Conservation (phyloP, 2,888 invertebrate species). For the Microplitis deprimator region DNA sequence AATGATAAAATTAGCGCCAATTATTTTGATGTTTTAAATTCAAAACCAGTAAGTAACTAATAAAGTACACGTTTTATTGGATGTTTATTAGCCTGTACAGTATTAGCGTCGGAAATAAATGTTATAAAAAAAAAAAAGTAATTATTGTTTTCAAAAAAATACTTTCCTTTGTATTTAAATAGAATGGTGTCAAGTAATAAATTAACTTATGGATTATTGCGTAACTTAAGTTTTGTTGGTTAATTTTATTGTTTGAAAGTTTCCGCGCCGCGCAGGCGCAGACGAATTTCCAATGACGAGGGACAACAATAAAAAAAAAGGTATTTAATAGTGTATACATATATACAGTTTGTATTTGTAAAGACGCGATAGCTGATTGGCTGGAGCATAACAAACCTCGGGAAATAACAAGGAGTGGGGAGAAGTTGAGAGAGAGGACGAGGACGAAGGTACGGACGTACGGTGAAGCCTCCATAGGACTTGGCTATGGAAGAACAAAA, state of each 20-base stretch:
- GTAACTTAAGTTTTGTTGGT: not conserved
- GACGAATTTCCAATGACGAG: not conserved
- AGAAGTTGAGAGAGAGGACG: not conserved
- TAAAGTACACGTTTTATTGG: conserved; percentile 37
- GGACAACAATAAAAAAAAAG: conserved; percentile 3
- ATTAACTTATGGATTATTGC: not conserved
- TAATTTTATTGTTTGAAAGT: conserved; percentile 9
- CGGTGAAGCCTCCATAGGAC: not conserved
- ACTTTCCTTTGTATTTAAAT: not conserved
- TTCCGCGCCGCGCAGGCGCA: not conserved
- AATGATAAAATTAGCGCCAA: conserved; percentile 34
- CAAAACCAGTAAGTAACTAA: not conserved
- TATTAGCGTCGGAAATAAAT: conserved; percentile 67
- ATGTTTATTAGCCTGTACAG: conserved; percentile 66
- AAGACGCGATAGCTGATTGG: conserved; percentile 5
- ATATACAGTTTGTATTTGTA: not conserved
- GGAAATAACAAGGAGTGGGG: conserved; percentile 1
- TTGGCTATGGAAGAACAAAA: conserved; percentile 9
- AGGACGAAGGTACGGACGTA: not conserved
- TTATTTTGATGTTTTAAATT: not conserved
- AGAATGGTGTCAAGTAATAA: not conserved
- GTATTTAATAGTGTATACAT: not conserved
- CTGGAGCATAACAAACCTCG: conserved; percentile 14
- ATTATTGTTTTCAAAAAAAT: not conserved
- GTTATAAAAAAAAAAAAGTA: conserved; percentile 49